Evolutionary conservation across 2,888 invertebrate species (phyloP), one percentile per base, ranked within the genome.

Genomic region (Pollenia labialis): DNA sequence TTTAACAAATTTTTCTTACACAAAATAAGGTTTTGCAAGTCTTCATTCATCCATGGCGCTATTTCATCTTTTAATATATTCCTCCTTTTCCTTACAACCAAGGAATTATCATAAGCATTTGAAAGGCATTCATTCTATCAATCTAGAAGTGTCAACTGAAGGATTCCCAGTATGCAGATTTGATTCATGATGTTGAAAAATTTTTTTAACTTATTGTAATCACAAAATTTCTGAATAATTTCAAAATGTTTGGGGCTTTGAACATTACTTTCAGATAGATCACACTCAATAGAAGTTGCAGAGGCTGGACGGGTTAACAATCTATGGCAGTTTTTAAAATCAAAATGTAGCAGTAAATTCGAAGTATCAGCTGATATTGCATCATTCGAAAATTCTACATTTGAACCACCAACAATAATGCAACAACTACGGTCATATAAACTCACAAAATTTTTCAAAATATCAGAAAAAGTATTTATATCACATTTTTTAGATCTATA

Each of bases 261-360:
- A 50, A 50, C 50, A 50, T 23, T 50, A 14, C 32, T 32, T 68
- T 77, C 77, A 40, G 64, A 46, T 14, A 68, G 9, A 11, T 62
- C n/a, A 60, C 62, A 62, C 40, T 52, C 64, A 16, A 64, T 16
- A 32, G 16, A 46, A 50, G 74, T 46, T 56, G 3, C 42, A 44
- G 32, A 54, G 8, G 18, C 18, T 16, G 72, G 46, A n/a, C 72
- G 42, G 18, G 62, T 75, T 48, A 75, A 40, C 6, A 75, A 18
- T 18, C 8, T 60, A 62, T 62, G 75, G 50, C 50, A 50, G 50
- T 16, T 50, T 12, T 50, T 44, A 46, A 60, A 75, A 62, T 75
- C 46, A 62, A n/a, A 72, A 40, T 52, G 11, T 52, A 16, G 16
- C n/a, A 52, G 44, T 62, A 62, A 23, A 32, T 50, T 18, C 2